Percentiles rank a stretch among this genome's conserved stretches.
These are phyloP conservation scores for Phragmatobia fuliginosa DNA, from an alignment of 2,888 invertebrate genomes.

Conservation along the genomic window DNA sequence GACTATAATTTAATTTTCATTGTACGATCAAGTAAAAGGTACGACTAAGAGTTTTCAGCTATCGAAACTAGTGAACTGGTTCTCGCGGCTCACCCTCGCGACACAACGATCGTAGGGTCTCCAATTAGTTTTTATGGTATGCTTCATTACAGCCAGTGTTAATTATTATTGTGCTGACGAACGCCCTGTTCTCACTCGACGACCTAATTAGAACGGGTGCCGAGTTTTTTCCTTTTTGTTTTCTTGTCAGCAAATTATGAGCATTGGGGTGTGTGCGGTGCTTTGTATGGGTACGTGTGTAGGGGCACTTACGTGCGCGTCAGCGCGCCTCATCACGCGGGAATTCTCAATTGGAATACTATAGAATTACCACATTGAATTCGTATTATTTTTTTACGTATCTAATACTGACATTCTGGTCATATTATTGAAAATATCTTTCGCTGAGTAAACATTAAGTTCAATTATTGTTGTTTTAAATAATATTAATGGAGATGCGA, in stretches of 20 bases:
- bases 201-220: slow-evolving; percentile 83
- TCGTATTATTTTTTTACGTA: slow-evolving; percentile 24
- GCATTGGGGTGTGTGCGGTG: slow-evolving; percentile 72
- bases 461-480: too few species aligned
- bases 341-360: slow-evolving; percentile 54
- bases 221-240: slow-evolving; percentile 73
- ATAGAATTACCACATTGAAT: slow-evolving; percentile 48
- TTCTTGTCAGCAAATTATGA: slow-evolving; percentile 79
- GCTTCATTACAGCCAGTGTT: slow-evolving; percentile 86
- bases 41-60: slow-evolving; percentile 59
- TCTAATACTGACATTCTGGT: neutral
- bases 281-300: slow-evolving; percentile 65
- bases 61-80: slow-evolving; percentile 62
- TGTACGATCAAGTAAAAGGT: slow-evolving; percentile 29
- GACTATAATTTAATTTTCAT: slow-evolving; percentile 39
- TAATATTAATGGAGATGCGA: slow-evolving; percentile 39
- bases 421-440: neutral
- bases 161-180: slow-evolving; percentile 86
- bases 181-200: slow-evolving; percentile 83
- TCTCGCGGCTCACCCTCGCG: slow-evolving; percentile 62
- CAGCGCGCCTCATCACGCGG: slow-evolving; percentile 48
- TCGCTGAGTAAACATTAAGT: neutral
- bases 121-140: slow-evolving; percentile 85
- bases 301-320: slow-evolving; percentile 57
- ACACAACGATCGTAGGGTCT: slow-evolving; percentile 72